A percentile compares a stretch with the other conserved stretches of the same genome.
Evolutionary conservation across 2,113 vertebrate species (phyloP).

Genomic region (Elephantulus edwardii): DNA sequence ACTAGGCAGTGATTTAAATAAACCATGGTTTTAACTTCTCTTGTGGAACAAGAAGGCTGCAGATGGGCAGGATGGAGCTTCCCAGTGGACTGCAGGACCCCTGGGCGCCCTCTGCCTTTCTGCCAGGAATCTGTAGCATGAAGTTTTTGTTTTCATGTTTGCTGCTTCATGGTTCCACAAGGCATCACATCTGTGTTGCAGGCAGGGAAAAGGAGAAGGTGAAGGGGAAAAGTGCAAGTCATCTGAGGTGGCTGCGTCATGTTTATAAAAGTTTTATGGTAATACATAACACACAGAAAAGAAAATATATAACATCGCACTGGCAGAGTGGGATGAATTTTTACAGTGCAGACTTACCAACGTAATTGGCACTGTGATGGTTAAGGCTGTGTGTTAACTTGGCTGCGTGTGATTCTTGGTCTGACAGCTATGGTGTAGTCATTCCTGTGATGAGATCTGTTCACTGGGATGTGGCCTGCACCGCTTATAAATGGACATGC

Average conservation of each 20-base stretch:
- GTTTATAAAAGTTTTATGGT: slow-evolving; percentile 38
- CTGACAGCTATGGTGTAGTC: no score
- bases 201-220: slow-evolving; percentile 35
- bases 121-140: neutral
- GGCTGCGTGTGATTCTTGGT: no score
- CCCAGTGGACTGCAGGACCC: neutral
- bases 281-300: neutral
- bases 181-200: slow-evolving; percentile 24
- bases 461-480: no score
- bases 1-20: neutral
- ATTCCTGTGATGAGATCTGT: no score
- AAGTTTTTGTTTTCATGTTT: slow-evolving; percentile 49
- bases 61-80: neutral
- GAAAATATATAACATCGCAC: neutral
- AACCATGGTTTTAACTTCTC: neutral
- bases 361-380: no score
- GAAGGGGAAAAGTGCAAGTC: neutral
- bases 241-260: neutral
- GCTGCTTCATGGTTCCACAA: slow-evolving; percentile 22
- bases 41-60: neutral
- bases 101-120: neutral
- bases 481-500: no score
- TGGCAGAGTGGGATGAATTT: slow-evolving; percentile 8
- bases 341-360: neutral
- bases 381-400: no score